Base-by-base conservation (phyloP, 2,888 invertebrate species). In the Heteropelma amictum region DNA sequence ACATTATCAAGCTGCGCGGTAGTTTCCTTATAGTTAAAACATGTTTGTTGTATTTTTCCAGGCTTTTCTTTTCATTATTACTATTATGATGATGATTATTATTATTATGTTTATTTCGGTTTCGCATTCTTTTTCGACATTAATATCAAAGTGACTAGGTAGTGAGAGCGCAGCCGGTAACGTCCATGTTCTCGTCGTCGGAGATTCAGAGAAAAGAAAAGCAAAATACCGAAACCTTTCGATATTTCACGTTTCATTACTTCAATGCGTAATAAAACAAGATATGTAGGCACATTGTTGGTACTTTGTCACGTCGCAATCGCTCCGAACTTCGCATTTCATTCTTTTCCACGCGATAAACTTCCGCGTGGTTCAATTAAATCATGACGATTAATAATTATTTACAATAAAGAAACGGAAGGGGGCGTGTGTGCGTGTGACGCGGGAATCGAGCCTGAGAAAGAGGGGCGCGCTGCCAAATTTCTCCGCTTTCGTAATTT, bases 61-160 rank as follows among this genome's bases (percentile, higher is more conserved):
- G 23, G 26, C 17, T 63, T 35, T 33, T 45, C 54, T 40, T 53
- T 63, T 54, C 35, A 28, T 19, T 30, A 60, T 47, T 26, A 54
- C 40, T 72, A 58, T 65, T 63, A 33, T 53, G 28, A 33, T 51
- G 1, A 10, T 33, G 12, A 61, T 47, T 45, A 12, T 38, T 38
- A 30, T 30, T 60, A 21, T 45, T 45, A 68, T 60, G 28, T 40
- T 38, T 67, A 54, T 65, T 65, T 42, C 42, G 21, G 58, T 54
- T 81, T 79, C 75, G 69, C 68, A 63, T 73, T n/a, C 19, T 60
- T 65, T 74, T 64, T 60, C 64, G 77, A 80, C 79, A 80, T 81
- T 84, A 84, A 82, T 85, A 86, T 85, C 83, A 84, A 73, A 87
- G 85, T 89, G 89, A 89, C 89, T 89, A 89, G 88, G 86, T 85